Conservation (phyloP, 2,113 vertebrate species). For the Sterna hirundo region DNA sequence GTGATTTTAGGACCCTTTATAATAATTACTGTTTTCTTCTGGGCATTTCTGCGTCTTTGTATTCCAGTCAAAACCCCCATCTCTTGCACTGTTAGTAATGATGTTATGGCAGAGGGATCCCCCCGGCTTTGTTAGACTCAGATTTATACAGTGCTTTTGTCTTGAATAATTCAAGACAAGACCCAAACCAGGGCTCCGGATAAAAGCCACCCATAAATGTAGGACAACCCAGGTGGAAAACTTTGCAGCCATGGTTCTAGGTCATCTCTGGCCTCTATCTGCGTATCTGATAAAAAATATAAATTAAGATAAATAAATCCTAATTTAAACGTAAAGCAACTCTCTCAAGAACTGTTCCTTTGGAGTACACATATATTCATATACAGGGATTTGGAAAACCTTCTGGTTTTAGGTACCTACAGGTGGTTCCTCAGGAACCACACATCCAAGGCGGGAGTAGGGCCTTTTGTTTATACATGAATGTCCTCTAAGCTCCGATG, state of each 20-base stretch:
- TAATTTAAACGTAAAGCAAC: not conserved
- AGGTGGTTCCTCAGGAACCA: not conserved
- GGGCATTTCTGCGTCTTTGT: not conserved
- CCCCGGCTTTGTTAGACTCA: not conserved
- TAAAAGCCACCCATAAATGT: not conserved
- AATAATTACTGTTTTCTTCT: not conserved
- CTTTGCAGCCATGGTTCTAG: not conserved
- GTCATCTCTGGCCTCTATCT: not conserved
- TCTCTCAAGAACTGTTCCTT: not conserved
- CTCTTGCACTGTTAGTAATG: not conserved
- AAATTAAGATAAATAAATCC: no score
- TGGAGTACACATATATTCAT: rapidly evolving
- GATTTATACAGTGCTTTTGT: not conserved
- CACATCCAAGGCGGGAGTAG: not conserved
- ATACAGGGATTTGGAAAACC: not conserved
- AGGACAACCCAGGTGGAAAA: not conserved
- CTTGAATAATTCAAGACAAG: not conserved
- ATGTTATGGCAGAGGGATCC: not conserved
- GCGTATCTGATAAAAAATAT: not conserved
- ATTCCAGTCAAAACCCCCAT: not conserved
- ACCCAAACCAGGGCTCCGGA: not conserved
- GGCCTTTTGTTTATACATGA: not conserved
- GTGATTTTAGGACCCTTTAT: not conserved
- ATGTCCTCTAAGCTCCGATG: not conserved
- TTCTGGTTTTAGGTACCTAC: not conserved